Percentiles rank a stretch among this genome's conserved stretches.
These are phyloP conservation scores for Syngnathus typhle DNA, from an alignment of 2,113 vertebrate species.

Conservation along the genomic window DNA sequence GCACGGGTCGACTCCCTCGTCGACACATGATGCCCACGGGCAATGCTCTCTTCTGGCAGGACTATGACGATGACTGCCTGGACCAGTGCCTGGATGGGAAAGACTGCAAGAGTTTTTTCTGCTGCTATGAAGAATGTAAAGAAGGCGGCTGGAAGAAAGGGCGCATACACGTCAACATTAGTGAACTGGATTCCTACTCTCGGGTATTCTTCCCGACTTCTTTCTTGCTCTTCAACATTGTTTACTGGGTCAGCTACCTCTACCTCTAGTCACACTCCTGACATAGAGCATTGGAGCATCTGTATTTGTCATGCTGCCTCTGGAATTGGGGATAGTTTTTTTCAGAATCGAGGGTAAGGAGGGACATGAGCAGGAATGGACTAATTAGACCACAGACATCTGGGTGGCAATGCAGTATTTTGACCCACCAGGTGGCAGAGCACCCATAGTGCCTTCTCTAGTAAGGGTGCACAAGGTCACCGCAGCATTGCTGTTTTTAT, in stretches of 20 bases:
- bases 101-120: conserved; percentile 97
- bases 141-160: conserved; percentile 88
- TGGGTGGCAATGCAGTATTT: conserved; percentile 30
- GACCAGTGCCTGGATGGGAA: conserved; percentile 95
- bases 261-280: conserved; percentile 78
- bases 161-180: conserved; percentile 87
- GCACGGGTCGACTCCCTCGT: conserved; percentile 70
- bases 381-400: conserved; percentile 17
- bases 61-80: conserved; percentile 86
- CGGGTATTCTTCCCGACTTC: conserved; percentile 95
- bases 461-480: conserved; percentile 57
- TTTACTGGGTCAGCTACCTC: conserved; percentile 98
- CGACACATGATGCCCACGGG: conserved; percentile 80
- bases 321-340: conserved; percentile 16
- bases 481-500: conserved; percentile 28
- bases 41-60: conserved; percentile 90
- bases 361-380: conserved; percentile 10
- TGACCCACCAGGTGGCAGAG: conserved; percentile 48
- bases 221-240: conserved; percentile 93
- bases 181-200: conserved; percentile 90
- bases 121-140: conserved; percentile 92
- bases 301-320: background rate
- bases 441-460: conserved; percentile 77
- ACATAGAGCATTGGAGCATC: background rate
- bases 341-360: background rate